Evolutionary conservation across 2,797 vertebrate species (phyloP), one percentile per base, ranked within the genome.

Genomic region (Anguilla pacifica): DNA sequence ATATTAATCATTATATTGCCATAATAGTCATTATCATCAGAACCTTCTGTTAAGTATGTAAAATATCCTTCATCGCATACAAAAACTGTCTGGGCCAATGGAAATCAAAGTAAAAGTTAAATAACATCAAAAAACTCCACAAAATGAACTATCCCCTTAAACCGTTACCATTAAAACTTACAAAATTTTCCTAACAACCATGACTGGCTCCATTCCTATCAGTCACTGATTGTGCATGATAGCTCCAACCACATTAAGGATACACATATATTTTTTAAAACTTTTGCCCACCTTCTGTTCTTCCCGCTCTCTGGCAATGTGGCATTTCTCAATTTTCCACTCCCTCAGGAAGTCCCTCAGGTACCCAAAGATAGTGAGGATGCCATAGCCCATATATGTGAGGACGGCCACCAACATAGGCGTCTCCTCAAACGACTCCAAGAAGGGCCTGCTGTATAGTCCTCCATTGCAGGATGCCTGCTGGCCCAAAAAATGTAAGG

Each of bases 281-380:
- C 43, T 70, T n/a, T 28, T 70, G 64, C 86, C 35, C 94, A 99
- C 98, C 97, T 97, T 98, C 92, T 99, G 98, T 89, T 98, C 97
- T 82, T 97, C 97, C 93, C 97, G 96, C 92, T 99, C 98, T 13
- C 95, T 96, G 88, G 98, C 98, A 92, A 98, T 95, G 74, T 98
- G 96, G 93, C 98, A 98, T 90, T 97, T 98, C 92, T 99, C 98
- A 53, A 99, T 97, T 94, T 97, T 97, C 98, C 98, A 99, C n/a
- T 97, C 94, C 84, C 98, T 96, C 87, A 99, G 94, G 94, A 99
- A 99, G 94, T 99, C 98, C 86, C 98, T 94, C 93, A 99, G 96
- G 93, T 99, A 99, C n/a, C 98, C 98, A 61, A 99, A 99, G 90
- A 99, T 93, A 77, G 98, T 99, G 90, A 99, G 98, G 87, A 99